Evolutionary conservation across 2,113 vertebrate species (phyloP).

Genomic region (Cephalopterus ornatus): DNA sequence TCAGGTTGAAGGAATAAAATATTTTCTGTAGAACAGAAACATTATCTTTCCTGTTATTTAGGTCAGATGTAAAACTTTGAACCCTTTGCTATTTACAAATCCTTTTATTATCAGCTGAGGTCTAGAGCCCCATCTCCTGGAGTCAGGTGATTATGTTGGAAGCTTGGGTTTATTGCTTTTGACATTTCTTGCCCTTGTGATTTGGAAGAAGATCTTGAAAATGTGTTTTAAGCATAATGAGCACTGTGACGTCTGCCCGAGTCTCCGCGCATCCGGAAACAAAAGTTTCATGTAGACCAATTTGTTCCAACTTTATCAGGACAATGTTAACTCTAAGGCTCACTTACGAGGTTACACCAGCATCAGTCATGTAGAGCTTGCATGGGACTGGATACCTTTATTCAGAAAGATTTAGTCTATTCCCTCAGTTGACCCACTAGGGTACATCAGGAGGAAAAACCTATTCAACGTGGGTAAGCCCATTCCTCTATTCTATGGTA

Average conservation of each 20-base stretch:
- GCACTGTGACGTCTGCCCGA: neutral
- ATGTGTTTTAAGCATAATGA: constrained; percentile 1
- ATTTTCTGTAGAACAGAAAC: neutral
- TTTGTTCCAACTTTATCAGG: constrained; percentile 26
- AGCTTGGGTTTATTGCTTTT: neutral
- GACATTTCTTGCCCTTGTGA: constrained; percentile 11
- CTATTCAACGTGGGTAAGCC: neutral
- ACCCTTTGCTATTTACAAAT: neutral
- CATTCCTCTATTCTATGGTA: neutral
- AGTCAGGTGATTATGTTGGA: constrained; percentile 16
- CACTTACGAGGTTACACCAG: rapidly evolving
- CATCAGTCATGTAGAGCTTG: neutral
- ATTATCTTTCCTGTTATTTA: neutral
- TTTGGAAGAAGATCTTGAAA: constrained; percentile 39
- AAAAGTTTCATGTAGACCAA: neutral
- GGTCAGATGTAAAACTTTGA: neutral
- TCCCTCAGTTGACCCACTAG: neutral
- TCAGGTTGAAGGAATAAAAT: neutral
- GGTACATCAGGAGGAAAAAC: neutral
- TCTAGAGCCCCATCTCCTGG: neutral
- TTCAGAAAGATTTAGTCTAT: neutral
- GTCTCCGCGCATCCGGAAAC: neutral
- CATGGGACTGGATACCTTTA: neutral
- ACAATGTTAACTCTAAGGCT: neutral
- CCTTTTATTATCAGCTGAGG: constrained; percentile 13